Evolutionary conservation across 2,797 vertebrate species (phyloP).

Genomic region (Thamnophis elegans): DNA sequence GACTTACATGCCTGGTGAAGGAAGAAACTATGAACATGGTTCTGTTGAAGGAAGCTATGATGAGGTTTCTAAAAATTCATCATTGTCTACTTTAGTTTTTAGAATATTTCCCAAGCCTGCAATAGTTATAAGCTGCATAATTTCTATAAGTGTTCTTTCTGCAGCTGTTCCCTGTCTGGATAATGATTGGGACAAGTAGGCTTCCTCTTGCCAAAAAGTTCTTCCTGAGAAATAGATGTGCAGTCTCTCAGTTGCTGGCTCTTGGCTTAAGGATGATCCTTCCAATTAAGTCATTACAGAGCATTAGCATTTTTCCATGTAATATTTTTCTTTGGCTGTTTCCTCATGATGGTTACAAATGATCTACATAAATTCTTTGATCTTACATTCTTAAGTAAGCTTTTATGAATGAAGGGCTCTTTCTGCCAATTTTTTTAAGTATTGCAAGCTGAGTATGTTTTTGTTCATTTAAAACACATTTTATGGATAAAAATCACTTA

Average conservation of each 20-base stretch:
- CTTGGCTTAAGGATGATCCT: neutral
- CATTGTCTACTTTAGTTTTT: neutral
- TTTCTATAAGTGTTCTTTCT: neutral
- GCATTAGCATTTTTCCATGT: neutral
- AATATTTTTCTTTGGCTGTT: neutral
- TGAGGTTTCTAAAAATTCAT: neutral
- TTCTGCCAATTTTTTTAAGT: neutral
- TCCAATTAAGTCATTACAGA: neutral
- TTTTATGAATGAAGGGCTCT: neutral
- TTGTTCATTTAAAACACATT: neutral
- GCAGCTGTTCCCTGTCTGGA: neutral
- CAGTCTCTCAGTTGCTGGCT: neutral
- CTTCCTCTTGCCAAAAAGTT: neutral
- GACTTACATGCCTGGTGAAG: neutral
- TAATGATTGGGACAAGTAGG: neutral
- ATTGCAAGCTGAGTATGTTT: neutral
- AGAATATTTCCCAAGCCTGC: neutral
- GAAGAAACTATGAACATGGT: neutral
- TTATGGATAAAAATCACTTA: neutral
- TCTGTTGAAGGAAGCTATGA: neutral
- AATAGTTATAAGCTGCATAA: neutral
- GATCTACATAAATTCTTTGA: neutral
- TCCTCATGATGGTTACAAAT: neutral
- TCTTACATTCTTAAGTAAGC: slow-evolving; percentile 7
- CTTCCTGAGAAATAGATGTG: neutral